A percentile compares a stretch with the other conserved stretches of the same genome.
Conservation (phyloP, 1,140 invertebrate species). For the Calephelis virginiensis region DNA sequence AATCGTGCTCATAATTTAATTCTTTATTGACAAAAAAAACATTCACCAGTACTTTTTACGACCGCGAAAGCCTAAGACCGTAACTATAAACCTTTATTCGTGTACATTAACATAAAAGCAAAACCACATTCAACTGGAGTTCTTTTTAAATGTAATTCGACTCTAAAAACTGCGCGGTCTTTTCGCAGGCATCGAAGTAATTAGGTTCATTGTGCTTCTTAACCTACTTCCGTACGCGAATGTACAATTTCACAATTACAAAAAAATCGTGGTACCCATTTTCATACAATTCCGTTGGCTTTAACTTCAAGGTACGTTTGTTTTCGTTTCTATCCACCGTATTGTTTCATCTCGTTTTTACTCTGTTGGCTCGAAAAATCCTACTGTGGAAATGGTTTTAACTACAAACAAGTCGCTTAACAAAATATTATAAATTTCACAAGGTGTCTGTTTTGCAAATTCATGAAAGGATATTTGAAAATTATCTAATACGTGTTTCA, state of each 20-base stretch:
- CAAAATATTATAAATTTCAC: too few species aligned
- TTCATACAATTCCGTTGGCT: constrained; percentile 15
- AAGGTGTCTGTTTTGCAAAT: too few species aligned
- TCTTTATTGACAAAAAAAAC: too few species aligned
- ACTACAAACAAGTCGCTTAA: too few species aligned
- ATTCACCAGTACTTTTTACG: too few species aligned
- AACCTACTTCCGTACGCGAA: constrained; percentile 23
- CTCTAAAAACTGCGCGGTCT: constrained; percentile 19
- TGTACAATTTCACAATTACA: constrained; percentile 25
- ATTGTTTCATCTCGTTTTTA: constrained; percentile 4
- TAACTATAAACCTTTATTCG: constrained; percentile 10
- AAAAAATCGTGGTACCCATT: constrained; percentile 16
- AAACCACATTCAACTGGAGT: constrained; percentile 8
- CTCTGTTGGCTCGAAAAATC: not conserved
- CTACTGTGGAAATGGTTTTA: not conserved
- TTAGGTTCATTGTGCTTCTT: constrained; percentile 23
- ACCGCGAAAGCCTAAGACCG: not conserved
- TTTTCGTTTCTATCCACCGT: not conserved
- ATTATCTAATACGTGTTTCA: too few species aligned
- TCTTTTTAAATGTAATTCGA: constrained; percentile 20
- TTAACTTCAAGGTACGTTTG: constrained; percentile 6
- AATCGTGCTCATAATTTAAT: too few species aligned
- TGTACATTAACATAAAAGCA: constrained; percentile 11
- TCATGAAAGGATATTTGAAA: too few species aligned
- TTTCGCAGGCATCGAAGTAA: constrained; percentile 21